phyloP scores from a whole-genome alignment of 2,113 vertebrate species.

The Seriola aureovittata region DNA sequence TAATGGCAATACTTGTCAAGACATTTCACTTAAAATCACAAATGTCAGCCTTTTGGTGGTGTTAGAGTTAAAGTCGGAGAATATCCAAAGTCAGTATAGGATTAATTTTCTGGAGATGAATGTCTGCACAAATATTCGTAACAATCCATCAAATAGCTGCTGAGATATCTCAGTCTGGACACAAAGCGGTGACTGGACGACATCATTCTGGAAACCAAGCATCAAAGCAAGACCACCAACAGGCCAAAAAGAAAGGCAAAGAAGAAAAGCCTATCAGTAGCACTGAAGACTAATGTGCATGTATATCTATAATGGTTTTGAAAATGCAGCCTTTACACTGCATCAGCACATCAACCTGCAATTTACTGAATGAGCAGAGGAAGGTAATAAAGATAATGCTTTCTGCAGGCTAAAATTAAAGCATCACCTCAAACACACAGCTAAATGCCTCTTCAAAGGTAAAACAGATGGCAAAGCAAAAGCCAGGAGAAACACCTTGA shows the following conservation, averaged over 20 bases:
- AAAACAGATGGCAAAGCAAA: slow-evolving; percentile 47
- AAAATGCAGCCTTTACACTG: background rate
- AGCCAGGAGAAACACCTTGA: slow-evolving; percentile 23
- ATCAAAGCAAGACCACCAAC: background rate
- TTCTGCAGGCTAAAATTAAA: slow-evolving; percentile 23
- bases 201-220: background rate
- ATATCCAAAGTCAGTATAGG: background rate
- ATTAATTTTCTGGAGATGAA: background rate
- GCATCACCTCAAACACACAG: slow-evolving; percentile 28
- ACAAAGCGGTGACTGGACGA: background rate
- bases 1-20: background rate
- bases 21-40: background rate
- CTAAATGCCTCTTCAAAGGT: slow-evolving; percentile 4
- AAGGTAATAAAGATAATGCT: slow-evolving; percentile 19
- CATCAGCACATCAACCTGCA: background rate
- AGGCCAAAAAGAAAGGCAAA: background rate
- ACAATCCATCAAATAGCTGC: background rate
- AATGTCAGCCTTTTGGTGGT: background rate
- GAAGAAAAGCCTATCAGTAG: background rate
- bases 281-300: background rate
- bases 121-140: background rate
- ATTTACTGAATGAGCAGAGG: background rate
- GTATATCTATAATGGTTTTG: background rate
- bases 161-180: background rate
- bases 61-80: background rate